A percentile compares a stretch with the other conserved stretches of the same genome.
Conservation (phyloP, 2,888 invertebrate genomes). For the Camponotus fellah region DNA sequence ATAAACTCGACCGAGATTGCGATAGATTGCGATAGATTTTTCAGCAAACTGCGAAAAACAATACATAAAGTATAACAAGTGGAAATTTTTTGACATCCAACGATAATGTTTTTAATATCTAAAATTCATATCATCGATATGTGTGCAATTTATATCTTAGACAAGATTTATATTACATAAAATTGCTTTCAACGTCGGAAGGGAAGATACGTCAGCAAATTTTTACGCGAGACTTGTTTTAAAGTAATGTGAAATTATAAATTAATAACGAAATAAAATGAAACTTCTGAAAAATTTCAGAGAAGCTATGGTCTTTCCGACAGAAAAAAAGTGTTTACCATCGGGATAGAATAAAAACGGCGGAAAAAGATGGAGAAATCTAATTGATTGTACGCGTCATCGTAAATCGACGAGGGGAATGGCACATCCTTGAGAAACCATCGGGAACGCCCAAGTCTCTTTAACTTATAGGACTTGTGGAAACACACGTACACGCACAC, state of each 20-base stretch:
- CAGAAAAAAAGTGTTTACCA: not conserved
- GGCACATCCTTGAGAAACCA: constrained; percentile 32
- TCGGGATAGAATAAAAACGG: constrained; percentile 10
- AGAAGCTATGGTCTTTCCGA: not conserved
- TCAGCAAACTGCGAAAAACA: not conserved
- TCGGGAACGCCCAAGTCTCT: constrained; percentile 27
- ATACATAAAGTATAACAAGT: not conserved
- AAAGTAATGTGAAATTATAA: constrained; percentile 49
- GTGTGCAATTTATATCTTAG: not conserved
- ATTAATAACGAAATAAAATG: constrained; percentile 68
- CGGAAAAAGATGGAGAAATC: constrained; percentile 1
- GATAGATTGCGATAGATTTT: constrained; percentile 7
- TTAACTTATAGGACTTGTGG: constrained; percentile 22
- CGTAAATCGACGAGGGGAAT: constrained; percentile 26
- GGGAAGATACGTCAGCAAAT: not conserved
- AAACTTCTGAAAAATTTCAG: constrained; percentile 59
- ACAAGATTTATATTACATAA: not conserved
- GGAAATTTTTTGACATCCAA: not conserved
- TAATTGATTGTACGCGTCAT: constrained; percentile 32
- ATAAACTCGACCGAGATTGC: not conserved
- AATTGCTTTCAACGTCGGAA: not conserved
- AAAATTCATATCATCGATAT: not conserved
- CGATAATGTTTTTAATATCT: not conserved
- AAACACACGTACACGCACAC: not conserved
- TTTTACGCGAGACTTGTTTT: not conserved